Conservation (phyloP, 2,797 vertebrate genomes). For the Linurgus olivaceus region DNA sequence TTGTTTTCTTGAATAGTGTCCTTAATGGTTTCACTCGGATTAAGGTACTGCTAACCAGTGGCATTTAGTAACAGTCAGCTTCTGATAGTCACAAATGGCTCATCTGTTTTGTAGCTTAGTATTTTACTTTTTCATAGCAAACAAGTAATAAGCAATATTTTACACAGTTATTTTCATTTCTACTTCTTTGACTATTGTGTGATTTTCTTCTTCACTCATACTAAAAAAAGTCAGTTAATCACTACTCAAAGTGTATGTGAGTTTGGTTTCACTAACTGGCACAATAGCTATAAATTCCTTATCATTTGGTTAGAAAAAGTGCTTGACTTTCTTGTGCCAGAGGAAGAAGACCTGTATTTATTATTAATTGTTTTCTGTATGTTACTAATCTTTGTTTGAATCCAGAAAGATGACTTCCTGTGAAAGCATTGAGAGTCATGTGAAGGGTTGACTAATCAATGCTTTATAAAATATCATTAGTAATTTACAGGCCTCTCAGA, state of each 20-base stretch:
- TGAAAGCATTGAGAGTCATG: background rate
- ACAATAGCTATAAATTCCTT: background rate
- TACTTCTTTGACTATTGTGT: background rate
- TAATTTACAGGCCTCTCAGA: conserved; percentile 7
- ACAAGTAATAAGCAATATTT: background rate
- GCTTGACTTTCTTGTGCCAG: background rate
- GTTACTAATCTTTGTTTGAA: background rate
- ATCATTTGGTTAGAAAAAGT: background rate
- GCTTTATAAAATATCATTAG: background rate
- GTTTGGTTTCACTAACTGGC: background rate
- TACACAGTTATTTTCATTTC: background rate
- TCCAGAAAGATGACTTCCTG: background rate
- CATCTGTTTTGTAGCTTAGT: background rate
- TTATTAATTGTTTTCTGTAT: background rate
- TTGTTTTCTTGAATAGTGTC: background rate
- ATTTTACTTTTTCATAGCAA: background rate
- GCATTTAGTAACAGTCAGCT: background rate
- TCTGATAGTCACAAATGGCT: background rate
- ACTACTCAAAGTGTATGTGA: background rate
- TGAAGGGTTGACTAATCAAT: background rate
- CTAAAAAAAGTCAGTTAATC: background rate
- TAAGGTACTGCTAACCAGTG: background rate
- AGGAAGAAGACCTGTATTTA: background rate
- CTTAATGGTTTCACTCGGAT: background rate
- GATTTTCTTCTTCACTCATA: background rate